Evolutionary conservation across 1,140 invertebrate species (phyloP), one percentile per base, ranked within the genome.

Genomic region (Condylostylus longicornis): DNA sequence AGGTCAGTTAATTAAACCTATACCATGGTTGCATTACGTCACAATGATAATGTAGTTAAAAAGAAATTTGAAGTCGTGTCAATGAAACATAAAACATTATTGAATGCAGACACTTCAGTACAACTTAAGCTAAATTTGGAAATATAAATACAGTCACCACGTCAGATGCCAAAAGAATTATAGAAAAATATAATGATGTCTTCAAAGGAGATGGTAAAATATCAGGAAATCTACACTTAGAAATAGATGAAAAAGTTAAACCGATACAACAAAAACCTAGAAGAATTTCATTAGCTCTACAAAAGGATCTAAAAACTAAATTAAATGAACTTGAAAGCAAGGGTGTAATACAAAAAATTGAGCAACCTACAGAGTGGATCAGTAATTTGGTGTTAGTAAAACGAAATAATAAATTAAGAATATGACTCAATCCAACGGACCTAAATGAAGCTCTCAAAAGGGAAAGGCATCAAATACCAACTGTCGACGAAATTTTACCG

Each of bases 391-490:
- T 65, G 2, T 45, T 66, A n/a, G 58, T 65, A 37, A 69, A 68
- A 55, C 40, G 44, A 18, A 58, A 65, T 48, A 54, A 53, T 21
- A 42, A 54, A 21, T 30, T 68, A 10, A 42, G 66, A 33, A 50
- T 71, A 20, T 70, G 66, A 45, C 38, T 72, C 14, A 66, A 71
- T 48, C 67, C 67, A 5, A 48, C 42, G 25, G 54, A 65, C 33
- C 48, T 71, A 33, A 71, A 71, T 50, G 53, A 50, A 41, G 45
- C 42, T 12, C 59, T 70, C 10, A 58, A 54, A 42, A 38, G 61
- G 14, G 49, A 56, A 46, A 48, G 54, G 43, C 59, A 53, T 51
- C 50, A 48, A 22, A 47, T 68, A 15, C 59, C 62, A 8, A 65
- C 53, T 3, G 35, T 61, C 19, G 61, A 66, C 14, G 58, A 66